Evolutionary conservation across 2,113 vertebrate genomes (phyloP), one percentile per base, ranked within the genome.

Genomic region (Laterallus jamaicensis): DNA sequence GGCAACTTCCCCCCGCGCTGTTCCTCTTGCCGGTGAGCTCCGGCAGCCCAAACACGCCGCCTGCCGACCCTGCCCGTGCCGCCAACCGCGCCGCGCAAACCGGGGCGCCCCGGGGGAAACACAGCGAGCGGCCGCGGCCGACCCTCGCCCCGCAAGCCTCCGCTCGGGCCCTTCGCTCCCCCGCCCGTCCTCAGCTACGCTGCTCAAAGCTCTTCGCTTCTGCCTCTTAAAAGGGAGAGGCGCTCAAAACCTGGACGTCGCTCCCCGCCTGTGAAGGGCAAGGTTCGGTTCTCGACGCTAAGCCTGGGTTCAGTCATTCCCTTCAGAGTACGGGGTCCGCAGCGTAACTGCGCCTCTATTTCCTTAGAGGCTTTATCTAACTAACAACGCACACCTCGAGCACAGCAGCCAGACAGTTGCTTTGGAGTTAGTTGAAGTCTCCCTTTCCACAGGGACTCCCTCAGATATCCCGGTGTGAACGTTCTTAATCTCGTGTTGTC

Each of bases 161-260:
- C 39, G 11, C 21, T 50, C 49, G 49, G 47, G 47, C 13, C 40
- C 40, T 40, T 40, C 40, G 11, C 40, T 40, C 40, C 40, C 40
- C 40, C 13, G 40, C 40, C 40, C 12, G 40, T 40, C 40, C 44
- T 17, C 44, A 47, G 18, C 44, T 18, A 47, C 4, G 7, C 1
- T 7, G 29, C 35, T 19, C 29, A 31, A 19, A 59, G 31, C 54
- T 32, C 56, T 7, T 12, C 8, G 1, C 5, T 4, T 9, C 31
- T 28, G 20, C 29, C 32, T 13, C 40, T 40, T 40, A 40, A 5
- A 26, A 17, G 44, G 44, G 39, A 73, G 35, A 25, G 10, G n/a
- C 2, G 31, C 40, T 15, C 5, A 8, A 32, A 37, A n/a, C 0
- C 9, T 35, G 12, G 25, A 10, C 3, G 0, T 6, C 31, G 6